phyloP scores from a whole-genome alignment of 2,113 vertebrate species.

The Charina bottae region DNA sequence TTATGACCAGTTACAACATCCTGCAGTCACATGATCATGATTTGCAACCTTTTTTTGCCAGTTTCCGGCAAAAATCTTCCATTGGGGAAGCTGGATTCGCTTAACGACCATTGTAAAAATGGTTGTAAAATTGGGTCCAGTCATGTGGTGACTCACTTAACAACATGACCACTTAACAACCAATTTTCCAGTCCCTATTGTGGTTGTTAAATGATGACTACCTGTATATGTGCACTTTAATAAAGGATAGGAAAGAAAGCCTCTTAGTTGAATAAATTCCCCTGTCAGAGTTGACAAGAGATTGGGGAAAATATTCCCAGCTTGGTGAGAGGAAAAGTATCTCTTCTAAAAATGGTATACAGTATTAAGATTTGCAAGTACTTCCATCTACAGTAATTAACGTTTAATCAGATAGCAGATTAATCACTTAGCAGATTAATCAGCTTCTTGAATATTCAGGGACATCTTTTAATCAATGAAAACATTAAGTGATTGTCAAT shows the following conservation, averaged over 20 bases:
- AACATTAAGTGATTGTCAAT: not conserved
- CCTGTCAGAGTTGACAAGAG: not conserved
- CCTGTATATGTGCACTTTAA: not conserved
- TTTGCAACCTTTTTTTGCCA: too few relatives aligned
- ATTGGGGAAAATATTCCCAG: not conserved
- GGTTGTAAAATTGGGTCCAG: too few relatives aligned
- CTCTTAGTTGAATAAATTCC: not conserved
- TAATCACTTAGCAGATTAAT: not conserved
- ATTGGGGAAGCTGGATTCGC: too few relatives aligned
- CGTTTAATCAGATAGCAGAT: not conserved
- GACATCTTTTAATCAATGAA: not conserved
- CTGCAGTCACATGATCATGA: too few relatives aligned
- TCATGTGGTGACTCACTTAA: too few relatives aligned
- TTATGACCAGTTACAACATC: too few relatives aligned
- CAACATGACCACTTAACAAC: too few relatives aligned
- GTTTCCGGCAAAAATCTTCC: too few relatives aligned
- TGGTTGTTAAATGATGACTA: too few relatives aligned
- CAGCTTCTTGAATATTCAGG: not conserved
- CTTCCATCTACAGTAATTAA: not conserved
- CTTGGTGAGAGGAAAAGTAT: not conserved
- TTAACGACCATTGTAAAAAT: too few relatives aligned
- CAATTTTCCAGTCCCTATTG: too few relatives aligned
- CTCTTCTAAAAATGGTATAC: not conserved
- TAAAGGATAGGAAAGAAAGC: not conserved
- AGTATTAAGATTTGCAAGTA: not conserved